Evolutionary conservation across 2,113 vertebrate genomes (phyloP).

Genomic region (Crotalus helleri): DNA sequence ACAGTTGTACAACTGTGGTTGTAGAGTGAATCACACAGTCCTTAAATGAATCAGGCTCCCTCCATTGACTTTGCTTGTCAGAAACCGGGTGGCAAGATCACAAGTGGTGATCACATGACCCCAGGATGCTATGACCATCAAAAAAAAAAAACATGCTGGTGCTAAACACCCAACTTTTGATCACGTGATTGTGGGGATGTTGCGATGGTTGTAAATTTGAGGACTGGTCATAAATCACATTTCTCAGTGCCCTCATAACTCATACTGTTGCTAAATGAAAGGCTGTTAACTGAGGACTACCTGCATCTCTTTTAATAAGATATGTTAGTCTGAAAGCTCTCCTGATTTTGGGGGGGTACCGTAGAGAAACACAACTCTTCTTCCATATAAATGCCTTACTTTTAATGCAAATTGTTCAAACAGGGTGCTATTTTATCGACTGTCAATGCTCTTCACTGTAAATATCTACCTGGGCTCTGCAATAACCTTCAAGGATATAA

Average conservation of each 20-base stretch:
- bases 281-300: not conserved
- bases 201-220: not conserved
- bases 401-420: not conserved
- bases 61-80: not conserved
- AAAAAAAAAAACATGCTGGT: not conserved
- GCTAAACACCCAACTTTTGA: not conserved
- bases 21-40: not conserved
- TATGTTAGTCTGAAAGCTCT: not conserved
- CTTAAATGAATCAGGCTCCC: not conserved
- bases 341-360: not conserved
- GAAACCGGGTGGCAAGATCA: not conserved
- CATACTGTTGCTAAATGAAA: not conserved
- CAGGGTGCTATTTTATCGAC: not conserved
- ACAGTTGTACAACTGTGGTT: not conserved
- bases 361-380: not conserved
- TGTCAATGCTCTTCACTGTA: not conserved
- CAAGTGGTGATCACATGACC: not conserved
- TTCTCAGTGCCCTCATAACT: not conserved
- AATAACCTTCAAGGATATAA: not conserved
- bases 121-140: not conserved
- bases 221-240: not conserved
- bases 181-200: not conserved
- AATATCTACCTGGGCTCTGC: not conserved
- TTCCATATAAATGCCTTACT: not conserved
- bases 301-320: not conserved